Percentiles rank a stretch among this genome's conserved stretches.
Evolutionary conservation across 1,140 invertebrate species (phyloP).

Genomic region (Drosophila dunni): DNA sequence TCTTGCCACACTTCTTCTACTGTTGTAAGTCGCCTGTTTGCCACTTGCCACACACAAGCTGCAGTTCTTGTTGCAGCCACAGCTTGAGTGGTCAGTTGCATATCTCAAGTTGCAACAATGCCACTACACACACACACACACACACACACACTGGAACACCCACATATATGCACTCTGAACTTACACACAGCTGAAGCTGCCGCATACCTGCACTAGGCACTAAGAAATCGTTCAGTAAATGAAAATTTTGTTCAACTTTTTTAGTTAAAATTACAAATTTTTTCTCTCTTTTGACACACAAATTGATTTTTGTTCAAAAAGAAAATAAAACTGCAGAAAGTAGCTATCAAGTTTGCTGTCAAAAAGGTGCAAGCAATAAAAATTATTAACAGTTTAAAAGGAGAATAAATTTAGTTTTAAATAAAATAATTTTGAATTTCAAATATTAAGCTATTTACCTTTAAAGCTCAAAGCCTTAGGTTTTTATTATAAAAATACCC

Average conservation of each 20-base stretch:
- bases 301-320: background rate
- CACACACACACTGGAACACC: background rate
- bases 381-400: background rate
- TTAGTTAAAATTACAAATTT: background rate
- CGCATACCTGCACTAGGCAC: background rate
- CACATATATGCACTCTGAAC: background rate
- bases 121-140: background rate
- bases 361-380: background rate
- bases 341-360: background rate
- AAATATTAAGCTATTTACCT: too few species aligned
- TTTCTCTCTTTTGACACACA: background rate
- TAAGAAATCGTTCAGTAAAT: background rate
- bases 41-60: background rate
- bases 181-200: background rate
- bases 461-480: too few species aligned
- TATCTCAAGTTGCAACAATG: conserved; percentile 1
- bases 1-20: background rate
- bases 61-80: conserved; percentile 8
- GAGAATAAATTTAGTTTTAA: too few species aligned
- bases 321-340: background rate
- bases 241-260: background rate
- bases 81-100: conserved; percentile 5
- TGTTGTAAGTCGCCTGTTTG: background rate
- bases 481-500: too few species aligned
- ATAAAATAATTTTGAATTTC: too few species aligned